Conservation (phyloP, 1,140 invertebrate species). For the Brachionus rotundiformis region DNA sequence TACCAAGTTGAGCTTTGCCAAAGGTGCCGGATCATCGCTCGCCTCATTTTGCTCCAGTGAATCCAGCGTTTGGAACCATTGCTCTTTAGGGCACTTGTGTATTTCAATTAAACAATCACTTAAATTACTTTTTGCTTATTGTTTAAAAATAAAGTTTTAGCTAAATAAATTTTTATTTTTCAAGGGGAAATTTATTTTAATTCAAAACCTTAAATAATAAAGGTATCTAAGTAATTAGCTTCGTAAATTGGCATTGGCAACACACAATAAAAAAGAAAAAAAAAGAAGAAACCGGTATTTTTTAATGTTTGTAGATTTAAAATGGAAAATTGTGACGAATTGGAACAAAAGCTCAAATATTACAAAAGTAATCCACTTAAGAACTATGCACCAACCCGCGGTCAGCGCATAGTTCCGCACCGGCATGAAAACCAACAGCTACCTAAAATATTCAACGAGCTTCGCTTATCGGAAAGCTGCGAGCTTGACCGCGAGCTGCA, state of each 20-base stretch:
- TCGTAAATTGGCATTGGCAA: conserved; percentile 43
- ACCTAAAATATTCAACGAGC: conserved; percentile 32
- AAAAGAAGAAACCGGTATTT: conserved; percentile 21
- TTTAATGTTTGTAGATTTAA: conserved; percentile 25
- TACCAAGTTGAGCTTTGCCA: background rate
- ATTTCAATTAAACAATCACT: conserved; percentile 52
- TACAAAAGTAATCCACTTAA: conserved; percentile 33
- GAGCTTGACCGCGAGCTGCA: conserved; percentile 24
- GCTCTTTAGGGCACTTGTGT: conserved; percentile 44
- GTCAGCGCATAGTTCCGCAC: conserved; percentile 2
- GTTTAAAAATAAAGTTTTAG: conserved; percentile 33
- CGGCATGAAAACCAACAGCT: background rate
- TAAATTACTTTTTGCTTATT: conserved; percentile 35
- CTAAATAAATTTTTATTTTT: background rate
- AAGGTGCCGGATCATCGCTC: background rate
- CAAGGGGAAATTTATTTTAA: conserved; percentile 11
- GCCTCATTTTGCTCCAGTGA: background rate
- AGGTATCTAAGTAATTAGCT: conserved; percentile 48
- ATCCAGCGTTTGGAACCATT: conserved; percentile 31
- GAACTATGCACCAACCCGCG: conserved; percentile 12
- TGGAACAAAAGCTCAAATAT: conserved; percentile 12
- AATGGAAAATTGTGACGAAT: conserved; percentile 6
- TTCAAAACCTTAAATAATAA: conserved; percentile 21
- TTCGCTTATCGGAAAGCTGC: background rate
- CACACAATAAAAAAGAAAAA: conserved; percentile 12